Evolutionary conservation across 2,888 invertebrate species (phyloP), one percentile per base, ranked within the genome.

Genomic region (Iphiclides podalirius): DNA sequence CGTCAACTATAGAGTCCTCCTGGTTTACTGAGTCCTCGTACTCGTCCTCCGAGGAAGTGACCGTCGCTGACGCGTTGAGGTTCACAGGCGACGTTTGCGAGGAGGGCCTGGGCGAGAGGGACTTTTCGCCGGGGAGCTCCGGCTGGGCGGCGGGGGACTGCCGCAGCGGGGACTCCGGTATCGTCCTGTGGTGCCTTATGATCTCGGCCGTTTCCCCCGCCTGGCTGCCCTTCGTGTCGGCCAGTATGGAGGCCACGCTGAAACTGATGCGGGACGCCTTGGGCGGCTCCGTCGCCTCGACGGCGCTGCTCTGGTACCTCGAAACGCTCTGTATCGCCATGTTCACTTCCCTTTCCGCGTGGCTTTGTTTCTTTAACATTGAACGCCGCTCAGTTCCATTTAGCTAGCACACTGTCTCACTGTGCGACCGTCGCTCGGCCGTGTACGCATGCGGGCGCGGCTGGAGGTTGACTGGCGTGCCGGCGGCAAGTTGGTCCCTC

Each of bases 191-290:
- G 43, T 91, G 90, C 37, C 90, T 79, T 38, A 90, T 75, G 58
- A 90, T 88, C 60, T 90, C 83, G 20, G 87, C 78, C 14, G 85
- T 81, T 51, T 81, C 81, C 53, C 88, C 76, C 14, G 64, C 79
- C 49, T 90, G 89, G 48, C 84, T 89, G 1, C 92, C 91, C 73
- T 95, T 92, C 16, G 96, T 94, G 67, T 97, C 96, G 11, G 96
- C 93, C 60, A 97, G 84, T 58, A 96, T 91, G 0, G 96, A 95
- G 4, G 96, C 96, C 60, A 97, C 96, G 81, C 96, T 95, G 89
- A 97, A 97, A 82, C 93, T 94, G 69, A 94, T 92, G 64, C 93
- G 89, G 56, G 93, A 92, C 54, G 91, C 90, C 70, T 93, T 93
- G 11, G 88, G 85, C 1, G 86, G 85, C 52, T 86, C 91, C 58